phyloP scores from a whole-genome alignment of 35 echinoderm and acorn worm species.

The Apostichopus californicus region DNA sequence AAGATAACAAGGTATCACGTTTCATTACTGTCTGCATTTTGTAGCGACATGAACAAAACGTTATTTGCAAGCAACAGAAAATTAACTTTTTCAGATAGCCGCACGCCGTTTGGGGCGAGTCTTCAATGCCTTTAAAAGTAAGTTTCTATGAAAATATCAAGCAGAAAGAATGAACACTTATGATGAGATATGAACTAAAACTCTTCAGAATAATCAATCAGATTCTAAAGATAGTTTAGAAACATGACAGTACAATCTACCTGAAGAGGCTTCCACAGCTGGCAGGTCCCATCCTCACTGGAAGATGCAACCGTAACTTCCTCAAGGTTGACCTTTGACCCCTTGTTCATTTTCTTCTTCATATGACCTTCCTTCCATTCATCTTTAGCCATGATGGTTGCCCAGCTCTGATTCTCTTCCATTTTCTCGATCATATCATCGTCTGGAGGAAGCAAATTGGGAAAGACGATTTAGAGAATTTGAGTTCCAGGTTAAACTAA shows the following conservation, averaged over 20 bases:
- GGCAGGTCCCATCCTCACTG: slow-evolving; percentile 81
- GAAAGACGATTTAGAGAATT: no score
- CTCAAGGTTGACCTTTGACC: slow-evolving; percentile 76
- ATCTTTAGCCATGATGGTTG: slow-evolving; percentile 57
- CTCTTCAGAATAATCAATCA: no score
- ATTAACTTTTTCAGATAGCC: no score
- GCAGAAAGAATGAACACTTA: neutral
- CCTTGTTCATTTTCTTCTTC: slow-evolving; percentile 89
- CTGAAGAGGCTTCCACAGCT: slow-evolving; percentile 93
- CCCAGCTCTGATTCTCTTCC: slow-evolving; percentile 52
- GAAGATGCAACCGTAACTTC: slow-evolving; percentile 78
- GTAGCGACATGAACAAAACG: no score
- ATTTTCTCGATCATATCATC: slow-evolving; percentile 16
- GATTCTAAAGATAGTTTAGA: no score
- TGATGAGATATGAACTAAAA: no score
- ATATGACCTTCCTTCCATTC: slow-evolving; percentile 79
- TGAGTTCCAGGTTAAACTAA: no score
- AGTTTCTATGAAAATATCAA: neutral
- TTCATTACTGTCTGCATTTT: no score
- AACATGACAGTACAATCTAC: slow-evolving; percentile 13
- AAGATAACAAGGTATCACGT: no score
- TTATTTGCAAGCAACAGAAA: no score
- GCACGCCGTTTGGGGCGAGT: no score
- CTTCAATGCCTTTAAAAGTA: no score
- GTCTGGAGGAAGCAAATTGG: neutral